These are phyloP conservation scores for Portunus trituberculatus DNA, from an alignment of 1,140 invertebrate genomes.

Conservation along the genomic window DNA sequence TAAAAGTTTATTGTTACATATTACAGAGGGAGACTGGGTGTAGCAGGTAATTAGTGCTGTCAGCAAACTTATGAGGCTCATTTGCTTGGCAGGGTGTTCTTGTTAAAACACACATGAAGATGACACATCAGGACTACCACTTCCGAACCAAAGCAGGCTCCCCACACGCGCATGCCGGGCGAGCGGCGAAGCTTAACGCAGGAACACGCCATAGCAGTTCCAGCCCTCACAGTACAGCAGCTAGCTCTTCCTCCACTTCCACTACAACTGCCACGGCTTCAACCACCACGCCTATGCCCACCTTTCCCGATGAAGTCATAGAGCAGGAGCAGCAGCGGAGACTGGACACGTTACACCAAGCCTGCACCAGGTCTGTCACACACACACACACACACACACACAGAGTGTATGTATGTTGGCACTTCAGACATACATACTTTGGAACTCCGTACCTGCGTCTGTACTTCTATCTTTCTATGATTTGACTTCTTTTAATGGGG, in stretches of 20 bases:
- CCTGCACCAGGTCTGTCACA: slow-evolving; percentile 53
- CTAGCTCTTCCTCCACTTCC: neutral
- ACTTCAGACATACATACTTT: too few species aligned
- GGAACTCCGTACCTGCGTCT: too few species aligned
- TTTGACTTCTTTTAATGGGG: too few species aligned
- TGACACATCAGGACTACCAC: neutral
- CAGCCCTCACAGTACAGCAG: neutral
- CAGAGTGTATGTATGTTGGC: too few species aligned
- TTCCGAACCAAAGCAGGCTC: neutral
- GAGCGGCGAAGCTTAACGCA: neutral
- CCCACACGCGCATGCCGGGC: neutral
- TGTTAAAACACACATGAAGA: neutral
- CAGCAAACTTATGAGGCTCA: neutral
- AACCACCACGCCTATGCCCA: slow-evolving; percentile 45
- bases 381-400: too few species aligned
- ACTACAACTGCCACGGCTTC: slow-evolving; percentile 53
- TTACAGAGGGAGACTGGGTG: too few species aligned
- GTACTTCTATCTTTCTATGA: too few species aligned
- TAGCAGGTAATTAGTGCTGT: too few species aligned
- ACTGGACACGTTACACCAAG: slow-evolving; percentile 45
- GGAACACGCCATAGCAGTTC: neutral
- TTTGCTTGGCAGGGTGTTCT: neutral
- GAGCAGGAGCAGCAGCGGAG: slow-evolving; percentile 47
- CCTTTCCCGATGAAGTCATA: slow-evolving; percentile 44
- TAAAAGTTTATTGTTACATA: too few species aligned